Conservation (phyloP, 2,888 invertebrate species). For the Leucoptera coffeella region DNA sequence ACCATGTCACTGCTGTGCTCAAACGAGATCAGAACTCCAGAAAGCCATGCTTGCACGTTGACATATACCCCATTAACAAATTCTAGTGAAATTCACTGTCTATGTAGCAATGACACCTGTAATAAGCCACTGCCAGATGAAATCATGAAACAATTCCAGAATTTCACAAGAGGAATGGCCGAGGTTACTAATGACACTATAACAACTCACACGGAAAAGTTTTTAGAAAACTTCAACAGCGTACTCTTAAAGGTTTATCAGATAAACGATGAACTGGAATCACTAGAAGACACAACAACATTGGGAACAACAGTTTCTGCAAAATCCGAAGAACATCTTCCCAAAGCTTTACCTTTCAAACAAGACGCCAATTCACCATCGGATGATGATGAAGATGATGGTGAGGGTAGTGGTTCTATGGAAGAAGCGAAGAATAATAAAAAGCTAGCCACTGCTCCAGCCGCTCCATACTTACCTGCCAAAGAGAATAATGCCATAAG, state of each 20-base stretch:
- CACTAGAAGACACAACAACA: not conserved
- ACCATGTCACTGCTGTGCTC: no score
- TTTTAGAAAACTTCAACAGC: no score
- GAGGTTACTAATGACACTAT: no score
- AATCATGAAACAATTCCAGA: constrained; percentile 18
- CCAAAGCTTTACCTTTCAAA: constrained; percentile 27
- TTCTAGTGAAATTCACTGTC: constrained; percentile 21
- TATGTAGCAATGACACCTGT: constrained; percentile 23
- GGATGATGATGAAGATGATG: constrained; percentile 38
- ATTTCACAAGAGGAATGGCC: constrained; percentile 12
- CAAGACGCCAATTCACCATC: constrained; percentile 29
- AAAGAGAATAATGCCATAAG: constrained; percentile 20
- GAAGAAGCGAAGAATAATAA: constrained; percentile 19
- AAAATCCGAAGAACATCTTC: not conserved
- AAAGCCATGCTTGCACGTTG: constrained; percentile 17
- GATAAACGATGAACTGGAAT: no score
- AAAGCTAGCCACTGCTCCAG: constrained; percentile 27
- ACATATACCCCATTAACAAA: constrained; percentile 12
- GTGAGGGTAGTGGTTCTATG: constrained; percentile 31
- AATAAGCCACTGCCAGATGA: constrained; percentile 22
- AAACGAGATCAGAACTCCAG: no score
- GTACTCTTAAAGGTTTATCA: no score
- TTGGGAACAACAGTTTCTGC: not conserved
- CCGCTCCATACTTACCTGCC: constrained; percentile 33
- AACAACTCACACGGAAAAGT: no score